A percentile compares a stretch with the other conserved stretches of the same genome.
Evolutionary conservation across 2,797 vertebrate genomes (phyloP).

Genomic region (Adrianichthys oophorus): DNA sequence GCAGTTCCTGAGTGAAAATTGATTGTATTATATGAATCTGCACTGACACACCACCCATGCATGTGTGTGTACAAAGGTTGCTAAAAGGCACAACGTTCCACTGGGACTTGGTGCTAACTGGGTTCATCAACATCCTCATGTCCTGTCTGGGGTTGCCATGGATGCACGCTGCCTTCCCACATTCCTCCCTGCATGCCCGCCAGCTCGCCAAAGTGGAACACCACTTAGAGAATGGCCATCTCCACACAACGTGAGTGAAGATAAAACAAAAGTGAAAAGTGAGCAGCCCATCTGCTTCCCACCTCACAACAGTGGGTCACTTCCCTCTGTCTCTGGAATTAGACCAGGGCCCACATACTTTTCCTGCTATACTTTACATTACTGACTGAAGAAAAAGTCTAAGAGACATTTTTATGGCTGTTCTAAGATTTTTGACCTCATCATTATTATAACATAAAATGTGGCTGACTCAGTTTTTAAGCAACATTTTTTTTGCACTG

Average conservation of each 20-base stretch:
- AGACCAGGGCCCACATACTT: too few relatives aligned
- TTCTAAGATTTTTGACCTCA: too few relatives aligned
- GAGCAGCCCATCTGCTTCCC: neutral
- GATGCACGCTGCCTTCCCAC: conserved; percentile 95
- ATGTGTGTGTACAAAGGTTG: conserved; percentile 74
- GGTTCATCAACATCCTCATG: conserved; percentile 91
- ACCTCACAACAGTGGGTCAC: neutral
- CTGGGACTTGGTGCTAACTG: conserved; percentile 95
- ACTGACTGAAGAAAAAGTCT: too few relatives aligned
- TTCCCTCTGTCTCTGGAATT: too few relatives aligned
- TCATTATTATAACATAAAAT: too few relatives aligned
- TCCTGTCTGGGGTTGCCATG: conserved; percentile 93
- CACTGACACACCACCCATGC: conserved; percentile 16
- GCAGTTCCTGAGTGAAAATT: conserved; percentile 8
- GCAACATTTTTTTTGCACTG: too few relatives aligned
- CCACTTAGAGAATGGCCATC: conserved; percentile 89
- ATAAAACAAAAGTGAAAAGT: conserved; percentile 3
- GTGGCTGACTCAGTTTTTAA: too few relatives aligned
- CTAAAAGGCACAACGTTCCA: conserved; percentile 94
- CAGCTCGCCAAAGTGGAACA: conserved; percentile 92
- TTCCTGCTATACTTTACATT: too few relatives aligned
- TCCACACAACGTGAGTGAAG: conserved; percentile 88
- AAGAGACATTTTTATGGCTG: too few relatives aligned
- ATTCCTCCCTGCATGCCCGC: conserved; percentile 90
- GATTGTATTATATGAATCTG: neutral